Percentiles rank a stretch among this genome's conserved stretches.
Conservation (phyloP, 2,113 vertebrate genomes). For the Paramisgurnus dabryanus region DNA sequence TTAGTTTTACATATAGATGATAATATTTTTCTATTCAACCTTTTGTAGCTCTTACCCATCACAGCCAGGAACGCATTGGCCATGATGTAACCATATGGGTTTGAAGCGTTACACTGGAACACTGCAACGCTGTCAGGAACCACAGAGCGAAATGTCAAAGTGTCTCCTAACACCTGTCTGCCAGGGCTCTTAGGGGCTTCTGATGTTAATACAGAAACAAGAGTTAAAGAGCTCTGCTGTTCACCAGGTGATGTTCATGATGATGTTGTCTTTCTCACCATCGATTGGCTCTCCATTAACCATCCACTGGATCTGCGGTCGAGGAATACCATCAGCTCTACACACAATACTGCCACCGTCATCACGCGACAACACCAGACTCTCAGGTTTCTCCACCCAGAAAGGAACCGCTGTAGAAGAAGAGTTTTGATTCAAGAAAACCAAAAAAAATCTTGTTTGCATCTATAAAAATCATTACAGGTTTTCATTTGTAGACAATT, state of each 20-base stretch:
- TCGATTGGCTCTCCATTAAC: constrained; percentile 92
- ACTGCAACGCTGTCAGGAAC: constrained; percentile 87
- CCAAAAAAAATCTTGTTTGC: too few species aligned
- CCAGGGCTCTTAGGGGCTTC: constrained; percentile 81
- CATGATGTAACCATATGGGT: constrained; percentile 89
- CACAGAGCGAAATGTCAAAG: constrained; percentile 83
- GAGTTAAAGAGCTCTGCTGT: neutral
- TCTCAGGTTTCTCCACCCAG: constrained; percentile 90
- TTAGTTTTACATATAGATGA: neutral
- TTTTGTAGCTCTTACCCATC: constrained; percentile 77
- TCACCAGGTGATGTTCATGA: constrained; percentile 5
- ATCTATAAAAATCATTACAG: too few species aligned
- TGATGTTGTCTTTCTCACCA: constrained; percentile 67
- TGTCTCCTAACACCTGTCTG: constrained; percentile 87
- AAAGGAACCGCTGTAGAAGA: constrained; percentile 84
- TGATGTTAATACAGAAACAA: constrained; percentile 54
- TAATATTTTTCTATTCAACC: neutral
- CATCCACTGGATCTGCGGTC: constrained; percentile 89
- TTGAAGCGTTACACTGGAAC: constrained; percentile 97
- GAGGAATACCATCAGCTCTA: constrained; percentile 88
- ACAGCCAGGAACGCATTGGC: constrained; percentile 95
- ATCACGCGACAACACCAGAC: constrained; percentile 89
- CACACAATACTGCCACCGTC: constrained; percentile 88
- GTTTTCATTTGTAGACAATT: too few species aligned
- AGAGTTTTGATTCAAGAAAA: too few species aligned